Evolutionary conservation across 1,140 invertebrate species (phyloP), one percentile per base, ranked within the genome.

Genomic region (Calliphora vicina): DNA sequence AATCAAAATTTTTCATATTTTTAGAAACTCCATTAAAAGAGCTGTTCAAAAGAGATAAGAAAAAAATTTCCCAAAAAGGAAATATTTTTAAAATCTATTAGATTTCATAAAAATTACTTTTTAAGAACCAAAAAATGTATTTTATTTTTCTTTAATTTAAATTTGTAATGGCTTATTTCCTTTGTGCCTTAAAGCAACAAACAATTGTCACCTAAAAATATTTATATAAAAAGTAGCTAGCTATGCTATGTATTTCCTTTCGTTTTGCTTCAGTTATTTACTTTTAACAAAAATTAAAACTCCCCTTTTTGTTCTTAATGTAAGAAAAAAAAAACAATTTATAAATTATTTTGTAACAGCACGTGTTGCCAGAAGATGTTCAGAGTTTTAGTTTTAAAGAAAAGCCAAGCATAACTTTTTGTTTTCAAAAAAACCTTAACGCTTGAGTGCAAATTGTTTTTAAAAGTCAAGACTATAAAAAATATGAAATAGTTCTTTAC

Each of bases 401-500:
- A 78, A 43, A 12, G 2, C n/a, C 20, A 67, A 23, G n/a, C n/a
- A 78, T 78, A 78, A 78, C 35, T 43, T 78, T 27, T 76, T 76
- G 8, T 35, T 35, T 35, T n/a, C n/a, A 9, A 42, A n/a, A 15
- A 42, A 78, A 78, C n/a, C 23, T 78, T 78, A 78, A 78, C 74
- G 74, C 74, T 78, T 78, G 35, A 78, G 74, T 78, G 74, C 35
- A 45, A 78, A 78, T 76, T 76, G 61, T 67, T 76, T 29, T 76
- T 9, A 25, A 74, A 35, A 74, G 5, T 71, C 10, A 23, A 25
- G 9, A 8, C 35, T 35, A 35, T 5, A 35, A 6, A 35, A 35
- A 35, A 35, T 10, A 35, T 35, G 5, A 35, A 35, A 35, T 35
- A 35, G 35, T 35, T 35, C 35, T 35, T 35, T 35, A 29, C n/a